Evolutionary conservation across 2,888 invertebrate genomes (phyloP).

Genomic region (Platycheirus rosarum): DNA sequence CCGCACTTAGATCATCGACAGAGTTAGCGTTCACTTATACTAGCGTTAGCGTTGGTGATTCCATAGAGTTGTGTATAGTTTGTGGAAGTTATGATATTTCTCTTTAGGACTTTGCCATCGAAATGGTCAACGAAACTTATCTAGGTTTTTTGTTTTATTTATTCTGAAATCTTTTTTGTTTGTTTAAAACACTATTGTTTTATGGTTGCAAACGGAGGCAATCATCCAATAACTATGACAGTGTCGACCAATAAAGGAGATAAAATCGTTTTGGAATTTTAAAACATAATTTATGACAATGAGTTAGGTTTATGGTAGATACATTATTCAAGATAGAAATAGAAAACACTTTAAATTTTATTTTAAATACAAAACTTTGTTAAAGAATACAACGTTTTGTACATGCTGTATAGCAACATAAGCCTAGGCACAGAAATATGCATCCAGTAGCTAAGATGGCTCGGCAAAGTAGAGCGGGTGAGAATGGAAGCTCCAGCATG

Average conservation of each 20-base stretch:
- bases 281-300: no score
- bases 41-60: constrained; percentile 65
- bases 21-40: no score
- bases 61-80: constrained; percentile 16
- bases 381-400: no score
- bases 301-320: no score
- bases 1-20: constrained; percentile 80
- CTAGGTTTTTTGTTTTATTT: constrained; percentile 21
- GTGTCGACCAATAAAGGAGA: constrained; percentile 1
- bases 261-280: not conserved
- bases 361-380: no score
- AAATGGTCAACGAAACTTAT: constrained; percentile 22
- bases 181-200: not conserved
- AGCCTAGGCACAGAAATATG: no score
- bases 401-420: no score
- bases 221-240: constrained; percentile 14
- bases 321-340: no score
- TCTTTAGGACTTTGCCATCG: constrained; percentile 1
- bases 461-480: no score
- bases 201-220: constrained; percentile 15
- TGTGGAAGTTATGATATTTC: not conserved
- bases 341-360: no score
- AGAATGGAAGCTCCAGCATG: no score
- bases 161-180: not conserved
- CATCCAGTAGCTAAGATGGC: no score